Evolutionary conservation across 2,113 vertebrate species (phyloP).

Genomic region (Xenopus laevis): DNA sequence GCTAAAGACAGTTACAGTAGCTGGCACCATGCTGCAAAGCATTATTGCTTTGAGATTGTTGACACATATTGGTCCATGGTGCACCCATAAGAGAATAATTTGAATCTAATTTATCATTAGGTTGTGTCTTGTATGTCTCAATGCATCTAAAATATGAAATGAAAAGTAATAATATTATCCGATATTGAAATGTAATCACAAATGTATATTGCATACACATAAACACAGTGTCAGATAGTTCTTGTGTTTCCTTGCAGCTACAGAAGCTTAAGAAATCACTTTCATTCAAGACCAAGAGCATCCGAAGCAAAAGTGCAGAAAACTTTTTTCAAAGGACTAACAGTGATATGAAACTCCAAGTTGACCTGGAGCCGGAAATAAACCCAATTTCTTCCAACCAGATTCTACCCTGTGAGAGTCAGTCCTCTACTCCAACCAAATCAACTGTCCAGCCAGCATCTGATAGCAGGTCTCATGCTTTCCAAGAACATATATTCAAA

Average conservation of each 20-base stretch:
- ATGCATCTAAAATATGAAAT: too few species aligned
- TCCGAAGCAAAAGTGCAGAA: conserved; percentile 96
- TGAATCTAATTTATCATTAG: too few species aligned
- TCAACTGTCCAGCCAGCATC: conserved; percentile 65
- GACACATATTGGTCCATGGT: too few species aligned
- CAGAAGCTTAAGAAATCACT: conserved; percentile 93
- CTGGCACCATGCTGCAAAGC: too few species aligned
- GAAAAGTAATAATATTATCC: too few species aligned
- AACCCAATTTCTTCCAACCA: conserved; percentile 77
- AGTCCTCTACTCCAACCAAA: conserved; percentile 72
- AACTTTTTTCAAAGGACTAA: conserved; percentile 89
- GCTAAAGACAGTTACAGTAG: too few species aligned
- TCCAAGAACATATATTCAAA: conserved; percentile 97
- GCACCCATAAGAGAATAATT: too few species aligned
- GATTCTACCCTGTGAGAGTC: conserved; percentile 69
- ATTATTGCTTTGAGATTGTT: too few species aligned
- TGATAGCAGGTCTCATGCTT: conserved; percentile 77
- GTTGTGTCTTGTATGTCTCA: too few species aligned
- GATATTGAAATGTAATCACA: neutral
- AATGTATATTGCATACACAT: neutral
- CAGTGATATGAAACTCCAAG: conserved; percentile 75
- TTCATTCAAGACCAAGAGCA: conserved; percentile 96
- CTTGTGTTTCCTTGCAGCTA: conserved; percentile 69
- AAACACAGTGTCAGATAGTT: neutral
- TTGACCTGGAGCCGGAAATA: conserved; percentile 74